A percentile compares a stretch with the other conserved stretches of the same genome.
Conservation (phyloP, 2,888 invertebrate species). For the Volucella inanis region DNA sequence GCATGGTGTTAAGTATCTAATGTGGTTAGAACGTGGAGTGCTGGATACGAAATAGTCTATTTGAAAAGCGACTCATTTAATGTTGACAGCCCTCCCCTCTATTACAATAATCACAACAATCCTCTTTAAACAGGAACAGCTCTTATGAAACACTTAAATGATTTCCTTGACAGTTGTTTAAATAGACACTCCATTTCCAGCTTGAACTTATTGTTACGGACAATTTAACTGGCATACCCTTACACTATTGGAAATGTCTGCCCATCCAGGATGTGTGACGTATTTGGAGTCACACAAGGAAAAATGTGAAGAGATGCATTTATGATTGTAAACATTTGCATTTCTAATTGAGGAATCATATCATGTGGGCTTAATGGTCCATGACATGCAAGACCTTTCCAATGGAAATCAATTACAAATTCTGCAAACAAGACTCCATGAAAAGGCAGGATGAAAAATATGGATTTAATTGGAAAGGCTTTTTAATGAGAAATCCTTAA, state of each 20-base stretch:
- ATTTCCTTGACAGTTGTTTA: neutral
- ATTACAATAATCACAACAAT: neutral
- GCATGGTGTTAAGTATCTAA: neutral
- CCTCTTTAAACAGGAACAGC: neutral
- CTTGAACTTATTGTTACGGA: neutral
- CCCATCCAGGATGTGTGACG: too few species aligned
- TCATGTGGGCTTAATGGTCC: constrained; percentile 3
- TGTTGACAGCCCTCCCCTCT: neutral
- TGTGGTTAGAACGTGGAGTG: neutral
- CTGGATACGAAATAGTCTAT: neutral
- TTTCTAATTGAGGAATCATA: neutral
- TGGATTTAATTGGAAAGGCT: too few species aligned
- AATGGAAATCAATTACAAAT: too few species aligned
- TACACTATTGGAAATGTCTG: neutral
- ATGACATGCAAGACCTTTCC: too few species aligned
- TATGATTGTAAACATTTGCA: neutral
- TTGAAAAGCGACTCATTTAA: neutral
- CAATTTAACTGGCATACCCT: neutral
- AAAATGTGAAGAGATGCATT: too few species aligned
- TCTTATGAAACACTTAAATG: neutral
- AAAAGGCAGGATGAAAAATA: too few species aligned
- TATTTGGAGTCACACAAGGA: too few species aligned
- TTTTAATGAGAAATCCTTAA: too few species aligned
- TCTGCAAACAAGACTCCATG: too few species aligned
- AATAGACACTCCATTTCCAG: too few species aligned